Base-by-base conservation (phyloP, 2,113 vertebrate species). In the Muntiacus reevesi region DNA sequence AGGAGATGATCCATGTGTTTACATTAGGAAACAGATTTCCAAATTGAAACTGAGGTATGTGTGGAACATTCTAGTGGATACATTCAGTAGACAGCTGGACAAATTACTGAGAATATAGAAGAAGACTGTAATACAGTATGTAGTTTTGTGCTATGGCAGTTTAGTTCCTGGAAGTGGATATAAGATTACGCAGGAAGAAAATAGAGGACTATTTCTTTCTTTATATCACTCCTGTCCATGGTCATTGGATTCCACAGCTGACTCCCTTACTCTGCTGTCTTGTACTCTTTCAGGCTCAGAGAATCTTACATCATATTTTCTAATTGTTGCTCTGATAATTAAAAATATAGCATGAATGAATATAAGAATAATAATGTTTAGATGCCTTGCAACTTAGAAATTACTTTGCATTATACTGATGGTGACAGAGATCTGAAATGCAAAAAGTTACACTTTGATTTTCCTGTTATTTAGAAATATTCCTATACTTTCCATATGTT, bases 301-400 rank as follows among this genome's bases (percentile, higher is more conserved):
- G 16, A 95, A 86, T 36, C 16, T 50, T 78, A 60, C 2, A 21
- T 23, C 14, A 30, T 43, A 54, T 52, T 84, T 88, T 85, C 28
- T 93, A 19, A 1, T 14, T 81, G 89, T 27, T 52, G 45, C 6
- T 79, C n/a, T 95, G 86, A 82, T 91, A 93, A 91, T 86, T 86
- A 13, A 60, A 94, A 95, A 91, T 43, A 82, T 76, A 76, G 67
- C 28, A 43, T 43, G 11, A 7, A 84, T 93, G 17, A 8, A 12
- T 64, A 2, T 92, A 67, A 85, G 27, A 57, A 95, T 67, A 91
- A 89, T 85, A 62, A 15, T 95, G 23, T 91, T 94, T 85, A 54
- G 40, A 90, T 88, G 4, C n/a, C 19, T 91, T 96, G 12, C 4
- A 96, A 97, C 1, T 89, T 93, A 87, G 43, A 97, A 92, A 94